Conservation (phyloP, 2,888 invertebrate species). For the Apotomis capreana region DNA sequence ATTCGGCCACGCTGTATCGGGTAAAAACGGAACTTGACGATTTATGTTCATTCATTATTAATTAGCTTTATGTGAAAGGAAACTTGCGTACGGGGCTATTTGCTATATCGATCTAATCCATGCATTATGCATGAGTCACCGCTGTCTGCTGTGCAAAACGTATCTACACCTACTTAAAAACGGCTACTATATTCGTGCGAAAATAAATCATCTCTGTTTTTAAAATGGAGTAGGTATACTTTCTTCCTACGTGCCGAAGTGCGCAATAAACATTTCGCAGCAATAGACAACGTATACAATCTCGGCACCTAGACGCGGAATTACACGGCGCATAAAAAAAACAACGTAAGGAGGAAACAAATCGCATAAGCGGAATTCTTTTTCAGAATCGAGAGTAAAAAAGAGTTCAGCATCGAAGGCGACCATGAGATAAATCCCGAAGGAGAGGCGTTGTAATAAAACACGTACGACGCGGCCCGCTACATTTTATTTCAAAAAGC, state of each 20-base stretch:
- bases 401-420: constrained; percentile 58
- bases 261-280: constrained; percentile 26
- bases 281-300: constrained; percentile 19
- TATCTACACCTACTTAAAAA: constrained; percentile 23
- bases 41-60: constrained; percentile 42
- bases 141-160: constrained; percentile 23
- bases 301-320: constrained; percentile 42
- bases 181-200: not conserved
- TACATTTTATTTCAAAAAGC: constrained; percentile 83
- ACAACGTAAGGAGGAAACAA: constrained; percentile 60
- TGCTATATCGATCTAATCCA: constrained; percentile 35
- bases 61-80: constrained; percentile 42
- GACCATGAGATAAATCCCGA: constrained; percentile 79
- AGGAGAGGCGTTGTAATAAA: constrained; percentile 79
- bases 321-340: constrained; percentile 49
- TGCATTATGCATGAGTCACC: constrained; percentile 35
- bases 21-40: constrained; percentile 42
- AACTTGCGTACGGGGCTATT: constrained; percentile 41
- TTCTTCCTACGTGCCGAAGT: constrained; percentile 11
- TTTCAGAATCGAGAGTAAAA: constrained; percentile 63
- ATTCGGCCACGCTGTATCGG: constrained; percentile 39
- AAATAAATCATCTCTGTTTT: constrained; percentile 18
- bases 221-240: constrained; percentile 13
- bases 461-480: constrained; percentile 77
- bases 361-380: constrained; percentile 66